These are phyloP conservation scores for Toxotes chatareus DNA, from an alignment of 2,113 vertebrate genomes.

Conservation along the genomic window DNA sequence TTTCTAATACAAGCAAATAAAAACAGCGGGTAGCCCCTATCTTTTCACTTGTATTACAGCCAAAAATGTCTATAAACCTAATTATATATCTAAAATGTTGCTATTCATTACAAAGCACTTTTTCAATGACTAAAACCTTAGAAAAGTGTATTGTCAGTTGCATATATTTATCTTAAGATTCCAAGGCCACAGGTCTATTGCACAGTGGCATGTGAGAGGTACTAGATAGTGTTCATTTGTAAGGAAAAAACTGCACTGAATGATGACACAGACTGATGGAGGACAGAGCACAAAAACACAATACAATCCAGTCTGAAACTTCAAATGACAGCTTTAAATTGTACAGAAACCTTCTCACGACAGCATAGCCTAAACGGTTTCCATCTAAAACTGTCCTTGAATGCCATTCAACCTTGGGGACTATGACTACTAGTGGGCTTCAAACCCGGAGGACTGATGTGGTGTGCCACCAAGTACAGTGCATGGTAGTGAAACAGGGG, in stretches of 20 bases:
- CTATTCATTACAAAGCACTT: neutral
- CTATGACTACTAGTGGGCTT: neutral
- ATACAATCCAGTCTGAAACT: constrained; percentile 7
- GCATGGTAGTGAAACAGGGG: neutral
- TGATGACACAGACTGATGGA: neutral
- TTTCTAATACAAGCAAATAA: too few species aligned
- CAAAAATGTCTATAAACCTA: neutral
- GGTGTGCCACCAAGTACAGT: neutral
- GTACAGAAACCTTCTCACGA: neutral
- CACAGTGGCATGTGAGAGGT: constrained; percentile 11
- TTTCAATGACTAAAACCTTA: neutral
- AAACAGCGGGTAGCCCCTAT: too few species aligned
- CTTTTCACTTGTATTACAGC: too few species aligned
- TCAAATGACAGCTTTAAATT: neutral
- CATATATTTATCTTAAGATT: constrained; percentile 10
- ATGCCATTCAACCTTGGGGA: neutral
- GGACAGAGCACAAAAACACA: constrained; percentile 9
- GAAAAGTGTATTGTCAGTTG: neutral
- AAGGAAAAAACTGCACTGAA: constrained; percentile 1
- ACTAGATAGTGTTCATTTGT: neutral
- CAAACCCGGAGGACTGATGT: constrained; percentile 1
- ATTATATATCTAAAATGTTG: too few species aligned
- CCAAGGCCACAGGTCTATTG: neutral
- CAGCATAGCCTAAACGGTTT: neutral
- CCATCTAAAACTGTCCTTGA: neutral